Evolutionary conservation across 2,888 invertebrate species (phyloP), one percentile per base, ranked within the genome.

Genomic region (Drosophila sordidula): DNA sequence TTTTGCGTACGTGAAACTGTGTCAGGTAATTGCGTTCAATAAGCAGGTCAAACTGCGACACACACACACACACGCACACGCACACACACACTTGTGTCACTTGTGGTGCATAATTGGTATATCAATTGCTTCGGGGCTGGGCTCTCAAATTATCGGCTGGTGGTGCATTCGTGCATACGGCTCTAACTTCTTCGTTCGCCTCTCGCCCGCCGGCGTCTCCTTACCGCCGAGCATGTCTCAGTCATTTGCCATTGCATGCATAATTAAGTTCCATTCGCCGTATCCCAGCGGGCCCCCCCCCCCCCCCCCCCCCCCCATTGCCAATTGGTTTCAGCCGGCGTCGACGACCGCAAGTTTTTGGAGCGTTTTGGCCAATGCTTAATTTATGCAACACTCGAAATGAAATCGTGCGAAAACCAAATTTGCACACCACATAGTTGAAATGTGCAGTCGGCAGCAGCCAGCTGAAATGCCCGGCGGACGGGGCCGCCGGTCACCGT

Each of bases 11-110:
- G 32, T 51, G 36, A 65, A 82, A 86, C 70, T 86, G 68, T 86
- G 87, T 74, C 84, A 86, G 83, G 79, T 83, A 86, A 83, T 83
- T 83, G 87, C 81, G 81, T 83, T 83, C 83, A 86, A 83, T 83
- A 83, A 83, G 78, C 81, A 83, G 83, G 87, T 83, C 81, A 66
- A 54, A 71, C 45, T 55, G 39, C 22, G 56, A 62, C 16, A 32
- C 50, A 49, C 52, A 64, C 61, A 65, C 55, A 46, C 39, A 57
- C 54, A 57, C 45, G 32, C 34, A 16, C 26, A 22, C 26, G 8
- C n/a, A 36, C 44, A 26, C 39, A 36, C 39, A 38, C 66, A 57
- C 34, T 25, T 71, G 69, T 84, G 75, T 71, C 69, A 87, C 80
- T 76, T 80, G 81, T 71, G 75, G 63, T 66, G 84, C 81, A 80